phyloP scores from a whole-genome alignment of 1,140 invertebrate species.

The Eriosoma lanigerum region DNA sequence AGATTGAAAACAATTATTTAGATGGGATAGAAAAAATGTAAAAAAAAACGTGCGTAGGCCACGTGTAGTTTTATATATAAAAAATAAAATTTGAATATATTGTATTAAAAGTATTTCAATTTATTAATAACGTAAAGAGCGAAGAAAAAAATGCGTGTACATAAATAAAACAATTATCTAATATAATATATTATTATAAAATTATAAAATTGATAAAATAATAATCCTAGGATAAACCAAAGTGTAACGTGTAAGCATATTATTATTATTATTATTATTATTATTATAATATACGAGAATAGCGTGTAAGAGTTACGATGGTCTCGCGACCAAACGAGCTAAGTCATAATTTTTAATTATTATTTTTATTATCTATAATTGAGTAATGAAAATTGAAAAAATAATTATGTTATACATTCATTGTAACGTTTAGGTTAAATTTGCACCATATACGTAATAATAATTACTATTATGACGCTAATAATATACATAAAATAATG shows the following conservation, averaged over 20 bases:
- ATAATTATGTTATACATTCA: conserved; percentile 14
- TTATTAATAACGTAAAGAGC: conserved; percentile 34
- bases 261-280: too few relatives aligned
- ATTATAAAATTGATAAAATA: conserved; percentile 33
- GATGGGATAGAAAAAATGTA: too few relatives aligned
- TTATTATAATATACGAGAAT: too few relatives aligned
- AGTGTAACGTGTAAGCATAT: conserved; percentile 30
- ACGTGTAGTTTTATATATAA: conserved; percentile 33
- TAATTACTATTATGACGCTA: conserved; percentile 25
- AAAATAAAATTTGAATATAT: not conserved
- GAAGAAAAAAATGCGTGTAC: conserved; percentile 17
- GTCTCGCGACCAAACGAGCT: conserved; percentile 25
- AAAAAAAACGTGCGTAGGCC: conserved; percentile 15
- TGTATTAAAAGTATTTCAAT: not conserved
- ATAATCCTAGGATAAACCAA: conserved; percentile 33
- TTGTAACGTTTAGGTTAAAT: conserved; percentile 46
- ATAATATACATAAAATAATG: too few relatives aligned
- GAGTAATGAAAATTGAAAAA: conserved; percentile 10
- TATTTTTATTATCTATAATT: conserved; percentile 35
- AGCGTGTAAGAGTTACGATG: conserved; percentile 36
- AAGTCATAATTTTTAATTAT: conserved; percentile 40
- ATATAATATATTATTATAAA: not conserved
- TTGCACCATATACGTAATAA: conserved; percentile 21
- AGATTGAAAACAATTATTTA: conserved; percentile 6
- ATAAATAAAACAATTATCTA: conserved; percentile 39